A percentile compares a stretch with the other conserved stretches of the same genome.
phyloP scores from a whole-genome alignment of 2,113 vertebrate species.

The Oplegnathus fasciatus region DNA sequence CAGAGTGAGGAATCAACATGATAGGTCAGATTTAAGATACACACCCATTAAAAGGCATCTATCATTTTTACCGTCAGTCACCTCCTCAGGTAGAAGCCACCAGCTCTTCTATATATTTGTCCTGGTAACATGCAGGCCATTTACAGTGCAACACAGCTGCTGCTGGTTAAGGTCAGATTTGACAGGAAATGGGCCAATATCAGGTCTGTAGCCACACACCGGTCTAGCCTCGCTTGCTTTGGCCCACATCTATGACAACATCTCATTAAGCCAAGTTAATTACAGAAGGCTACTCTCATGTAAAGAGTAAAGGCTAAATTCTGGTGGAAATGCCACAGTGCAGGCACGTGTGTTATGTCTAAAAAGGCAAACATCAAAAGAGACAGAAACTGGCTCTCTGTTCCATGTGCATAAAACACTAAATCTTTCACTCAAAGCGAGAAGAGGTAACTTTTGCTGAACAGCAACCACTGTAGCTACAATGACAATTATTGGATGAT shows the following conservation, averaged over 20 bases:
- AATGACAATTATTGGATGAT: background rate
- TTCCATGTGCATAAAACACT: background rate
- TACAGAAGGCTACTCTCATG: background rate
- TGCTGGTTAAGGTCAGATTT: background rate
- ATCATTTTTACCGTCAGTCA: background rate
- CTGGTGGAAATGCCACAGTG: background rate
- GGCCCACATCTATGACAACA: slow-evolving; percentile 19
- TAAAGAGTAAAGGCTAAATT: slow-evolving; percentile 33
- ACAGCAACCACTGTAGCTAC: background rate
- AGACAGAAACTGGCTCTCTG: background rate
- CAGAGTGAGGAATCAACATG: slow-evolving; percentile 11
- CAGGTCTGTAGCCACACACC: background rate
- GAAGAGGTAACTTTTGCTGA: background rate
- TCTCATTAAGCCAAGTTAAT: slow-evolving; percentile 41
- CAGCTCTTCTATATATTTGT: background rate
- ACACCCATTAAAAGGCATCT: background rate
- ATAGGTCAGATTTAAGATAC: slow-evolving; percentile 20
- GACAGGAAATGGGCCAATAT: background rate
- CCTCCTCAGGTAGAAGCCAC: background rate
- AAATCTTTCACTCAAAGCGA: background rate
- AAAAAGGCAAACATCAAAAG: slow-evolving; percentile 19
- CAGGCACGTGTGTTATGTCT: background rate
- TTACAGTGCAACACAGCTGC: background rate
- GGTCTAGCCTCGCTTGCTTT: background rate
- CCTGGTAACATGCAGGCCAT: background rate